Conservation (phyloP, 2,797 vertebrate genomes). For the Pseudomugil gertrudae region DNA sequence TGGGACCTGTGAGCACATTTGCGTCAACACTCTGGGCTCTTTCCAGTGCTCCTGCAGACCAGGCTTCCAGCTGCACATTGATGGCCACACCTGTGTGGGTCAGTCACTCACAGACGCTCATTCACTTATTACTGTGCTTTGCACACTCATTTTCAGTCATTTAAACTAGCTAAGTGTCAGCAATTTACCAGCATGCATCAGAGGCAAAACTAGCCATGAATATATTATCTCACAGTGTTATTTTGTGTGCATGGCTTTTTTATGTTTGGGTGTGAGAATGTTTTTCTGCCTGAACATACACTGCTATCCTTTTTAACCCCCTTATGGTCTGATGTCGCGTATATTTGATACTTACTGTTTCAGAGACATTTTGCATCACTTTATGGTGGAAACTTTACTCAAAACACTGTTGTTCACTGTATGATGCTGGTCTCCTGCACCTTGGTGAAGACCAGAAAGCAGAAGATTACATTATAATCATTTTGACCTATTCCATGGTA, state of each 20-base stretch:
- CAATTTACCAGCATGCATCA: slow-evolving; percentile 6
- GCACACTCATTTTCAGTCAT: slow-evolving; percentile 39
- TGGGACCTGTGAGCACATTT: slow-evolving; percentile 79
- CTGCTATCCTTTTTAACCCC: no score
- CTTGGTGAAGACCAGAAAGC: no score
- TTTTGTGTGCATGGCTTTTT: slow-evolving; percentile 21
- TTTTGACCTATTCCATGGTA: no score
- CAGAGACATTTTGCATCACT: no score
- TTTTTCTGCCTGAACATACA: slow-evolving; percentile 6
- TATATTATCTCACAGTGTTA: slow-evolving; percentile 11
- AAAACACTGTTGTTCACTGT: no score
- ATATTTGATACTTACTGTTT: no score
- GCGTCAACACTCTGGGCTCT: slow-evolving; percentile 81
- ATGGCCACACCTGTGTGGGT: slow-evolving; percentile 84
- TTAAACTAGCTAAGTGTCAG: slow-evolving; percentile 20
- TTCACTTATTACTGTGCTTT: slow-evolving; percentile 20
- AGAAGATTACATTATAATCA: no score
- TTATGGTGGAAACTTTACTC: no score
- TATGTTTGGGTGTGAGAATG: slow-evolving; percentile 5
- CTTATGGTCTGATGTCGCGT: no score
- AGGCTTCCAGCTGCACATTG: slow-evolving; percentile 85
- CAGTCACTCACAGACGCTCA: slow-evolving; percentile 51
- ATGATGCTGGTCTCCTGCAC: no score
- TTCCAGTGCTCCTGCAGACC: slow-evolving; percentile 81
- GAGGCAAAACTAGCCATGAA: not conserved